A percentile compares a stretch with the other conserved stretches of the same genome.
Evolutionary conservation across 1,140 invertebrate species (phyloP).

Genomic region (Drosophila eugracilis): DNA sequence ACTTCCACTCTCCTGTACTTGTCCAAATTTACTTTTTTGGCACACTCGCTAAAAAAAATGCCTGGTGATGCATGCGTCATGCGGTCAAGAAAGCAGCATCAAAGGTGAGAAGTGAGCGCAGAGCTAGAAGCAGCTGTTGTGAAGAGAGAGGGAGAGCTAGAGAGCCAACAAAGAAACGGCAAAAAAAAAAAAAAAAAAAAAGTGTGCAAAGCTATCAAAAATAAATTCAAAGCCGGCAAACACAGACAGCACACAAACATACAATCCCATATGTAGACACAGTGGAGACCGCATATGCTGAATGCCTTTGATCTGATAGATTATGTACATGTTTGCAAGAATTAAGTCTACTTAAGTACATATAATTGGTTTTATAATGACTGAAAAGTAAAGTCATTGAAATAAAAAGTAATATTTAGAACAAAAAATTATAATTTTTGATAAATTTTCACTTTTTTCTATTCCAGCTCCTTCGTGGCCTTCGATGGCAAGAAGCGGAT

Average conservation of each 20-base stretch:
- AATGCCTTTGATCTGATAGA: too few species aligned
- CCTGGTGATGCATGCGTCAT: conserved; percentile 71
- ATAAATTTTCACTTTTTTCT: background rate
- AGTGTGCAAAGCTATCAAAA: conserved; percentile 65
- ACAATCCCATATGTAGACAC: conserved; percentile 6
- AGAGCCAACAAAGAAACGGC: conserved; percentile 6
- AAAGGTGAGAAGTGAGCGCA: conserved; percentile 31
- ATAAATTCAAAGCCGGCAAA: conserved; percentile 78
- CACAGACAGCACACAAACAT: conserved; percentile 31
- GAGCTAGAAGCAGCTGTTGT: conserved; percentile 50
- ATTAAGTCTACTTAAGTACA: too few species aligned
- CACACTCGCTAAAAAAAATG: conserved; percentile 39
- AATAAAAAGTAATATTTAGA: too few species aligned
- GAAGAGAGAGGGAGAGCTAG: conserved; percentile 9
- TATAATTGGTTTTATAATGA: background rate
- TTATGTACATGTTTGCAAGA: too few species aligned
- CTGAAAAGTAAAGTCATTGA: too few species aligned
- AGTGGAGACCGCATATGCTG: conserved; percentile 20
- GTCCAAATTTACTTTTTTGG: conserved; percentile 59
- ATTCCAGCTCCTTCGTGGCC: conserved; percentile 95
- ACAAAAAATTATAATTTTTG: too few species aligned
- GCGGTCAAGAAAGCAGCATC: conserved; percentile 61
- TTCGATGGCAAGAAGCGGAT: conserved; percentile 96
- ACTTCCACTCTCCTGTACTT: conserved; percentile 65
- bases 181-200: conserved; percentile 24